Base-by-base conservation (phyloP, 2,888 invertebrate genomes). In the Mythimna vitellina region DNA sequence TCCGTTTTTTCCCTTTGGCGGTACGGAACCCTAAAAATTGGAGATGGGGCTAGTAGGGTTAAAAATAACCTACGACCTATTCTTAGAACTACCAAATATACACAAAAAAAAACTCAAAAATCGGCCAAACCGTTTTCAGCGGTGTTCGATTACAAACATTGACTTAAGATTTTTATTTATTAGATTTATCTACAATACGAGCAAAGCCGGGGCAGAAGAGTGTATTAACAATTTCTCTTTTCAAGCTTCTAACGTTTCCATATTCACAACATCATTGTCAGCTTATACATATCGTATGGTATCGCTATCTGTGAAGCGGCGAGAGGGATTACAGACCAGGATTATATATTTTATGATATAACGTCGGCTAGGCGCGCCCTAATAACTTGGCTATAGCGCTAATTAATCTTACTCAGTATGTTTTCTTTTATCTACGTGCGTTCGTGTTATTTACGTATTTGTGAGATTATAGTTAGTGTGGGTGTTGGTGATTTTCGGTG, bases 331-430 rank as follows among this genome's bases (percentile, higher is more conserved):
- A 90, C 89, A 80, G 80, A 83, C 86, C 83, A 84, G 88, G 91
- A 92, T 92, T 92, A 92, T 91, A 91, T 91, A 91, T 91, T 92
- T 90, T 92, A 90, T 92, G 91, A 93, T 93, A 92, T 91, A 92
- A 90, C 86, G 88, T 72, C 82, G 87, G 88, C 84, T 77, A 81
- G 78, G 77, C 84, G 75, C 83, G 73, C 86, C 85, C 79, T 84
- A 89, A 91, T 92, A 90, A 89, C 88, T 89, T 86, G 65, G 68
- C 80, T 87, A 83, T 84, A 80, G 82, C 87, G 88, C 91, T 92
- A 92, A 93, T 93, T 92, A 91, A 90, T 90, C 87, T 88, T 89
- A 83, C 78, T 83, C 74, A 71, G 80, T 68, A 74, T 77, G 22
- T 68, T 78, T 67, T 80, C 68, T 78, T 82, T 67, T 73, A 80